A percentile compares a stretch with the other conserved stretches of the same genome.
These are phyloP conservation scores for Lontra canadensis DNA, from an alignment of 2,113 vertebrate genomes.

Conservation along the genomic window DNA sequence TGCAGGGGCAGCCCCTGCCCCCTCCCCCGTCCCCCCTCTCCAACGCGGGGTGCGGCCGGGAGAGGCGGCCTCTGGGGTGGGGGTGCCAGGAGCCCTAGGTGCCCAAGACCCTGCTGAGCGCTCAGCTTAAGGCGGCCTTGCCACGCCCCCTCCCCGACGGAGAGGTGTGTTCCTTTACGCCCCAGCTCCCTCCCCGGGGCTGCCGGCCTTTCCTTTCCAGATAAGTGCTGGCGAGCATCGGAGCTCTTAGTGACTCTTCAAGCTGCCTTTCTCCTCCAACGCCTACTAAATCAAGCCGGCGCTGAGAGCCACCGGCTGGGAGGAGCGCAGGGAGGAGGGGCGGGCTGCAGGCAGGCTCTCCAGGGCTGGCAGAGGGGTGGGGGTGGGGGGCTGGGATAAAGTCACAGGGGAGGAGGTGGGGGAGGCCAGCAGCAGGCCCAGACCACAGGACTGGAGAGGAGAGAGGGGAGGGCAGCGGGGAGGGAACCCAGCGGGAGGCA, in stretches of 20 bases:
- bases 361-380: not conserved
- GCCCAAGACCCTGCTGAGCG: not conserved
- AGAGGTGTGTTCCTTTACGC: not conserved
- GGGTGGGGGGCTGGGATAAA: not conserved
- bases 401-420: not conserved
- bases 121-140: not conserved
- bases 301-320: constrained; percentile 56
- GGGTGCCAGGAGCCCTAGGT: not conserved
- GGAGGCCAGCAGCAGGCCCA: not conserved
- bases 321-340: constrained; percentile 16
- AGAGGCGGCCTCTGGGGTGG: not conserved
- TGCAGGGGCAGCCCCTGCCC: not conserved
- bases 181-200: not conserved
- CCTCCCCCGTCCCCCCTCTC: not conserved
- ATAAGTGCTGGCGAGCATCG: constrained; percentile 58
- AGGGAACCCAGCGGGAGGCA: not conserved
- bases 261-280: constrained; percentile 61
- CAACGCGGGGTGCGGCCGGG: not conserved
- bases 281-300: constrained; percentile 71
- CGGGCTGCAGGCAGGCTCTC: not conserved
- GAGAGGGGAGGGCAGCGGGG: not conserved
- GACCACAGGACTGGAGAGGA: not conserved
- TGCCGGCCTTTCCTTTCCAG: constrained; percentile 25
- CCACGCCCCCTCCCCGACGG: not conserved
- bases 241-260: constrained; percentile 56